Base-by-base conservation (phyloP, 2,888 invertebrate genomes). In the Theretra japonica region DNA sequence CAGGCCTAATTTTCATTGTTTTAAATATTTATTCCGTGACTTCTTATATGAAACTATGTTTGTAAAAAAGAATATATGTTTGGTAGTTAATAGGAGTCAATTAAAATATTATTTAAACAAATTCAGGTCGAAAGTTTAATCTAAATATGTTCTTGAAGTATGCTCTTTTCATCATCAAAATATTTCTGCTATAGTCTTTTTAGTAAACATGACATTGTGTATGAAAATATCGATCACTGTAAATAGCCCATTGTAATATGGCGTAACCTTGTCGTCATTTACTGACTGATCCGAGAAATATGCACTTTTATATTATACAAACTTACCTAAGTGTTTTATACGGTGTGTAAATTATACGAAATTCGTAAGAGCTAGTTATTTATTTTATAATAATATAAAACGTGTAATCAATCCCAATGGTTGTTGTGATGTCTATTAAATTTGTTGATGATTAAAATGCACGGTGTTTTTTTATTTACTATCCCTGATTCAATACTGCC, bases 371-470 rank as follows among this genome's bases (percentile, higher is more conserved):
- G 28, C 30, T 28, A 70, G 58, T 58, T 69, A 65, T 65, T 65
- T 21, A 48, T 48, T 23, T 65, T 48, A 65, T 33, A 65, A 62
- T 41, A 23, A 83, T 79, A 82, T 77, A 80, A 82, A 77, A 73
- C 76, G 79, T 87, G 88, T 83, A 70, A 72, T 91, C 86, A 83
- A 90, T 93, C 93, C 93, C 92, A 93, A 91, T 94, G 91, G 92
- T 93, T 94, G 94, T 94, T 94, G 94, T 94, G 93, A 91, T 90
- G 93, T 94, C 92, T 94, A 94, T 93, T 94, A 94, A 93, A 93
- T 80, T 90, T 94, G 93, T 93, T 94, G 89, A 89, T 85, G 85
- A 90, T 85, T 83, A 73, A 41, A 65, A 48, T 70, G 53, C 56
- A 21, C 57, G 21, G 21, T 59, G n/a, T n/a, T n/a, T 50, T 19